Base-by-base conservation (phyloP, 2,888 invertebrate species). In the Ametastegia equiseti region DNA sequence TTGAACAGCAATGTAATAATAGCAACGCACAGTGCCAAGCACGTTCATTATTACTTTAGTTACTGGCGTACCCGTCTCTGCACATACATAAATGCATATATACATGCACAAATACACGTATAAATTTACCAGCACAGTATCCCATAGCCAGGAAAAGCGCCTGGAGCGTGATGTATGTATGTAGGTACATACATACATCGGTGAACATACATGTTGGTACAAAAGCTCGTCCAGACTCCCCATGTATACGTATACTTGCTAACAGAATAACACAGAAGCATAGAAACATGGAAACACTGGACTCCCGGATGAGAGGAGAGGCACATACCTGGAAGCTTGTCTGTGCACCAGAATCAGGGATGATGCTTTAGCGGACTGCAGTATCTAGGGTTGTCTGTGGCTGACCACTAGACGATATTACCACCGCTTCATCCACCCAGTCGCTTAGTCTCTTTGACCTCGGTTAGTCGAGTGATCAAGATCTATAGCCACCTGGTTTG, bases 1-100 rank as follows among this genome's bases (percentile, higher is more conserved):
- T n/a, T n/a, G n/a, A 77, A 82, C 84, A 85, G 88, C 88, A 88
- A 87, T 87, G 89, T 86, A 89, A 89, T 89, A 88, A 89, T 88
- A 86, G 85, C 81, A 80, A n/a, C n/a, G 83, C 81, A 83, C 84
- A 85, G 85, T 84, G 83, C 84, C 85, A 84, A 84, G 85, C 86
- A 84, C 86, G 87, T 87, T 87, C 87, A 85, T 87, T 87, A 87
- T 87, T 84, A 84, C 85, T 87, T 86, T 82, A 84, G 83, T 83
- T 78, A 83, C 81, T 81, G 83, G 83, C 83, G 23, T 71, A 30
- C 71, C 45, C 1, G 36, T 39, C 2, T 5, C 71, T 27, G 7
- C 47, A n/a, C n/a, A n/a, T n/a, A n/a, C n/a, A n/a, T n/a, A n/a
- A n/a, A n/a, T n/a, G n/a, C n/a, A n/a, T n/a, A n/a, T n/a, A n/a